Percentiles rank a stretch among this genome's conserved stretches.
phyloP scores from a whole-genome alignment of 2,113 vertebrate species.

The Kryptolebias marmoratus region DNA sequence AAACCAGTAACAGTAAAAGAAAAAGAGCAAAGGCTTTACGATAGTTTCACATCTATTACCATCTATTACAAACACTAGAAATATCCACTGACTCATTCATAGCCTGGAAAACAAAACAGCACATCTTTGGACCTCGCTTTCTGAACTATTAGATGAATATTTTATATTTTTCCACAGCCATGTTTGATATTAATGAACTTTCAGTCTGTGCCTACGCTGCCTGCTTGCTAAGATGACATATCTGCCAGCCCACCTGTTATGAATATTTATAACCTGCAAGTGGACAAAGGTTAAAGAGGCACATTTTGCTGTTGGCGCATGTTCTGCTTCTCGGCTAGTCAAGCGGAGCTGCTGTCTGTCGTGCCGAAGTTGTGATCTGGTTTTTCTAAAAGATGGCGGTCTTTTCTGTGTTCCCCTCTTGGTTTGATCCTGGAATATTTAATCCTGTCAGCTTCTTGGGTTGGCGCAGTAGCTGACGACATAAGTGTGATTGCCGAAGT shows the following conservation, averaged over 20 bases:
- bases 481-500: conserved; percentile 30
- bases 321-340: conserved; percentile 16
- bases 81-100: conserved; percentile 23
- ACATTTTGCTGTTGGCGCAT: conserved; percentile 41
- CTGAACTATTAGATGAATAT: conserved; percentile 51
- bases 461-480: neutral
- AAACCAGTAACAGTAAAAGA: conserved; percentile 7
- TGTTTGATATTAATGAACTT: conserved; percentile 66
- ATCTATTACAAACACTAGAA: conserved; percentile 30
- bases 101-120: conserved; percentile 36
- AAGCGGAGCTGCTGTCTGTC: conserved; percentile 59
- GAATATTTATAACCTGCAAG: conserved; percentile 62
- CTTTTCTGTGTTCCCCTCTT: conserved; percentile 15
- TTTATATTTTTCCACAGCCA: conserved; percentile 50
- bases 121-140: conserved; percentile 24
- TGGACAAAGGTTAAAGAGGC: conserved; percentile 58
- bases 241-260: conserved; percentile 52
- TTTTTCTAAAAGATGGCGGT: neutral
- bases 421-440: neutral
- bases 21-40: conserved; percentile 9
- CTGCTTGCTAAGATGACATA: conserved; percentile 52
- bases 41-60: neutral
- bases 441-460: neutral
- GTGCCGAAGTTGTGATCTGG: conserved; percentile 62
- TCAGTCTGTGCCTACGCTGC: conserved; percentile 37